Evolutionary conservation across 1,140 invertebrate genomes (phyloP).

Genomic region (Drosophila sproati): DNA sequence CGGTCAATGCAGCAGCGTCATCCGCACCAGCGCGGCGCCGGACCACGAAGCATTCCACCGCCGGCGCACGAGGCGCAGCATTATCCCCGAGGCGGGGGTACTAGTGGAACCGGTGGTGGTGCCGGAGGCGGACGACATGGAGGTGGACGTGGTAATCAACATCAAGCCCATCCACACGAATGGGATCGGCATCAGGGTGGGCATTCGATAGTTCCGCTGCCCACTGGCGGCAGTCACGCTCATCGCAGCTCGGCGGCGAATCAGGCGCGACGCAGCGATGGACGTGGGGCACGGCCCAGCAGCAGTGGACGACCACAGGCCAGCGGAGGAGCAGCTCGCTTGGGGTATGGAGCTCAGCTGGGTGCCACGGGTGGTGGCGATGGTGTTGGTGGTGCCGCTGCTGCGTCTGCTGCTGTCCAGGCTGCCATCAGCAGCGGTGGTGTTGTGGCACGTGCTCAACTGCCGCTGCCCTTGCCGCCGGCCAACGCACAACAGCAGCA

Average conservation of each 20-base stretch:
- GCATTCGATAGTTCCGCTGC: conserved; percentile 73
- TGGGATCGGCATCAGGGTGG: conserved; percentile 80
- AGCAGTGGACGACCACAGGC: conserved; percentile 85
- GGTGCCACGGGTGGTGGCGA: conserved; percentile 78
- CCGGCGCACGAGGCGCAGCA: conserved; percentile 78
- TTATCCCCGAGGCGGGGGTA: conserved; percentile 56
- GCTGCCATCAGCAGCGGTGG: conserved; percentile 76
- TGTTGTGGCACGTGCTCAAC: conserved; percentile 76
- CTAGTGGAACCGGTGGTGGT: conserved; percentile 27
- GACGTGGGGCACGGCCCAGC: conserved; percentile 62
- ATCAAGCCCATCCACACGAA: conserved; percentile 70
- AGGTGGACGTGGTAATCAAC: conserved; percentile 59
- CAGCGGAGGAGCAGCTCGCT: conserved; percentile 78
- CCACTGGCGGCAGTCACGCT: conserved; percentile 68
- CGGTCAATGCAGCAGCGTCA: conserved; percentile 84
- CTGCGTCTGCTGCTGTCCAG: conserved; percentile 76
- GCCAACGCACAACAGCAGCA: conserved; percentile 64
- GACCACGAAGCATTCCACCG: conserved; percentile 86
- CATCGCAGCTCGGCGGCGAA: conserved; percentile 65
- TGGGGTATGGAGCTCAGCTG: conserved; percentile 71
- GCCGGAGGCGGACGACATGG: conserved; percentile 37
- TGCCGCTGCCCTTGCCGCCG: conserved; percentile 79
- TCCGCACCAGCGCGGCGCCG: conserved; percentile 84
- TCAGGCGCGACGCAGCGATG: conserved; percentile 74
- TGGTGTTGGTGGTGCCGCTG: conserved; percentile 78